Percentiles rank a stretch among this genome's conserved stretches.
phyloP scores from a whole-genome alignment of 2,113 vertebrate genomes.

The Hypanus sabinus region DNA sequence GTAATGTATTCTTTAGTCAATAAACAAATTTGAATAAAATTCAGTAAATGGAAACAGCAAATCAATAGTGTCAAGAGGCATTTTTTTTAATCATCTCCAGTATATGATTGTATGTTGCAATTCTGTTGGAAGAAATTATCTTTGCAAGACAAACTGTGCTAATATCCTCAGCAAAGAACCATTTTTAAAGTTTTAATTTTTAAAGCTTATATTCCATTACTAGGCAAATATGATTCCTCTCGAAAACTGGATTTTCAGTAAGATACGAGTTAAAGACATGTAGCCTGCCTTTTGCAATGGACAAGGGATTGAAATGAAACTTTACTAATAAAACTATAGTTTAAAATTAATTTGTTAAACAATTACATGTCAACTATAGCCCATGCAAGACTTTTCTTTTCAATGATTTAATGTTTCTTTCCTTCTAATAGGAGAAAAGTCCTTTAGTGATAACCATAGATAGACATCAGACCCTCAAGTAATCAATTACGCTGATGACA shows the following conservation, averaged over 20 bases:
- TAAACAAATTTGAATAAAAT: slow-evolving; percentile 11
- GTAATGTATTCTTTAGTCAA: neutral
- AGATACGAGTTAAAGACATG: neutral
- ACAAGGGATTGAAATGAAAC: neutral
- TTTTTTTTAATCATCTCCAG: neutral
- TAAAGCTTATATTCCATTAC: neutral
- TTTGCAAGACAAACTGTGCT: neutral
- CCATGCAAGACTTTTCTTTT: neutral
- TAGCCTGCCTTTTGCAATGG: neutral
- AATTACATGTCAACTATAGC: neutral
- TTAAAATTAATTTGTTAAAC: neutral
- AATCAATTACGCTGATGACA: neutral
- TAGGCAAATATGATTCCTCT: neutral
- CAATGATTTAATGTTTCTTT: neutral
- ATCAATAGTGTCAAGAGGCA: neutral
- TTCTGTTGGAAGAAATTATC: neutral
- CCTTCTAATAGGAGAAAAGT: neutral
- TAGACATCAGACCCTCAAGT: neutral
- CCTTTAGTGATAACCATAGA: neutral
- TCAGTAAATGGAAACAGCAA: neutral
- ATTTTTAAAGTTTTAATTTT: neutral
- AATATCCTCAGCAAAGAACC: neutral
- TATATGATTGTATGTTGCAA: neutral
- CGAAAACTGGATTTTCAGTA: neutral
- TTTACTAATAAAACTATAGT: neutral